Conservation (phyloP, 2,797 vertebrate genomes). For the Mus spretus region DNA sequence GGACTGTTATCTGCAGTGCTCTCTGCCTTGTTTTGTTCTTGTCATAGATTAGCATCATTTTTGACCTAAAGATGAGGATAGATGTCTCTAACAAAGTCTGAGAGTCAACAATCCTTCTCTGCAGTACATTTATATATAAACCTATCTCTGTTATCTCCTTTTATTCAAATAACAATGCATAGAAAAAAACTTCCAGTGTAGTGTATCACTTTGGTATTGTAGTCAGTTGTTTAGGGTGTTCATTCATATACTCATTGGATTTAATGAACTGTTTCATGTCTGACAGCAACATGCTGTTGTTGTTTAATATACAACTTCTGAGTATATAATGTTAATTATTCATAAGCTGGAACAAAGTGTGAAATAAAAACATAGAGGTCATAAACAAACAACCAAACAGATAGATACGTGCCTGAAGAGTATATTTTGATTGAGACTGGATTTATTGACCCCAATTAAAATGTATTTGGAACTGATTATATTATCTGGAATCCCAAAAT, state of each 20-base stretch:
- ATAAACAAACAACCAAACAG: conserved; percentile 81
- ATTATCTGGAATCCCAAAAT: background rate
- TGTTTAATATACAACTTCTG: conserved; percentile 81
- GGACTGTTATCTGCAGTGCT: conserved; percentile 59
- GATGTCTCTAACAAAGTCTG: background rate
- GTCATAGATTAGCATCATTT: conserved; percentile 57
- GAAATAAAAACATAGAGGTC: conserved; percentile 80
- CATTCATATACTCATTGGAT: conserved; percentile 88
- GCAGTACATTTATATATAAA: background rate
- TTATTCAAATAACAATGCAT: conserved; percentile 90
- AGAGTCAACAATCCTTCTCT: conserved; percentile 35
- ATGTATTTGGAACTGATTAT: background rate
- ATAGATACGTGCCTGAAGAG: conserved; percentile 13
- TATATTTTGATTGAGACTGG: conserved; percentile 36
- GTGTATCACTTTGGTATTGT: conserved; percentile 89
- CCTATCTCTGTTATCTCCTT: conserved; percentile 83
- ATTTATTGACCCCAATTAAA: conserved; percentile 50
- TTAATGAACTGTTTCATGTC: conserved; percentile 84
- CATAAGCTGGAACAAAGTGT: conserved; percentile 81
- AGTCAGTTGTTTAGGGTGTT: conserved; percentile 89
- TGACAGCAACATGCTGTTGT: conserved; percentile 80
- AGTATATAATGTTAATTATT: conserved; percentile 85
- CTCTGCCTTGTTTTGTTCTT: conserved; percentile 12
- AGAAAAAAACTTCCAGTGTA: conserved; percentile 88
- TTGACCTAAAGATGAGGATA: conserved; percentile 59